phyloP scores from a whole-genome alignment of 2,797 vertebrate genomes.

The Intellagama lesueurii region DNA sequence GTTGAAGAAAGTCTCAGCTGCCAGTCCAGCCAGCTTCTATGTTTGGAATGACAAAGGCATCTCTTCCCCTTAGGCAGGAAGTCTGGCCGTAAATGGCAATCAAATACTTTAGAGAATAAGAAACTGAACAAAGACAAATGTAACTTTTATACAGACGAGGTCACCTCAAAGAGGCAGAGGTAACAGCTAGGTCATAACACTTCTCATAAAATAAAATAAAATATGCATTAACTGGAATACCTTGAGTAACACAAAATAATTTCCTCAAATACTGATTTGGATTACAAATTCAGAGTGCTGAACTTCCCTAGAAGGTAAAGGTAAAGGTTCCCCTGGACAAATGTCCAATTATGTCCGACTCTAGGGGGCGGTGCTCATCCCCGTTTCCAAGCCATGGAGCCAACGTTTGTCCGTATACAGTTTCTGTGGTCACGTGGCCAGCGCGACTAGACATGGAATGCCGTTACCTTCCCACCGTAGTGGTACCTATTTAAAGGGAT shows the following conservation, averaged over 20 bases:
- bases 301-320: constrained; percentile 63
- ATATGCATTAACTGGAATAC: no score
- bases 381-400: no score
- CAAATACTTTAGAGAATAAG: background rate
- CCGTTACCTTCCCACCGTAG: no score
- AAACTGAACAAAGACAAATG: no score
- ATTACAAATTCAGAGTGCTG: constrained; percentile 15
- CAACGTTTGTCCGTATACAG: no score
- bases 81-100: background rate
- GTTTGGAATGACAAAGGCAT: background rate
- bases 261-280: background rate
- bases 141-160: background rate
- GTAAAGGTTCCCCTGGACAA: no score
- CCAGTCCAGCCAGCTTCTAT: no score
- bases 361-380: no score
- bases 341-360: no score
- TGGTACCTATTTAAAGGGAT: constrained; percentile 28
- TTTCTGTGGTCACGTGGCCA: background rate
- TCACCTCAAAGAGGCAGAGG: no score
- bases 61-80: background rate
- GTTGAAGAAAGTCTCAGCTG: background rate
- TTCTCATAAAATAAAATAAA: background rate
- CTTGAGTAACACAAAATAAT: background rate
- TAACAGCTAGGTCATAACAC: background rate
- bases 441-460: no score